Evolutionary conservation across 2,113 vertebrate species (phyloP).

Genomic region (Athene cunicularia): DNA sequence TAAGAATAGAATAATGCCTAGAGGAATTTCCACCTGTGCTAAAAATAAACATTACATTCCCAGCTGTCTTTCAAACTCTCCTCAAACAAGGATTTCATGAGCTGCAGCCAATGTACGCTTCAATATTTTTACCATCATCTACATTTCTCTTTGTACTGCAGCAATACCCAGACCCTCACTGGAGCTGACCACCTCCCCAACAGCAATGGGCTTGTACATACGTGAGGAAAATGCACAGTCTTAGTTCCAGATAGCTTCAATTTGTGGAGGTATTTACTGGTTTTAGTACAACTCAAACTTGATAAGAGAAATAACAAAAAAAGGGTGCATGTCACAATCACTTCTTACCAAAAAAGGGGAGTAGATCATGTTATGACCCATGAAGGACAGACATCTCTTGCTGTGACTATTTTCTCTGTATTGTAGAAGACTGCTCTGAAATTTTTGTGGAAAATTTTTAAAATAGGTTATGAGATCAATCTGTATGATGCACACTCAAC

Average conservation of each 20-base stretch:
- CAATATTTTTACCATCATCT: not conserved
- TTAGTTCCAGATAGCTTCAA: not conserved
- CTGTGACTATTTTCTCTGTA: not conserved
- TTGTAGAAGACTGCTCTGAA: not conserved
- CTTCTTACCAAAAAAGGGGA: not conserved
- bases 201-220: not conserved
- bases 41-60: slow-evolving; percentile 34
- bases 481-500: not conserved
- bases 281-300: not conserved
- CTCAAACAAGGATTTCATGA: not conserved
- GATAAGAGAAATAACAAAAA: not conserved
- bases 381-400: not conserved
- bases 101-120: not conserved
- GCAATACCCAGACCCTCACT: not conserved
- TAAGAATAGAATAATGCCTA: slow-evolving; percentile 9
- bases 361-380: not conserved
- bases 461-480: not conserved
- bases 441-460: not conserved
- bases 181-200: not conserved
- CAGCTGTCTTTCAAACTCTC: slow-evolving; percentile 12
- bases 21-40: slow-evolving; percentile 40
- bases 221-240: not conserved
- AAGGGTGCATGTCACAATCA: not conserved
- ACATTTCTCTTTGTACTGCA: not conserved
- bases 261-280: not conserved